Base-by-base conservation (phyloP, 2,113 vertebrate genomes). In the Stercorarius parasiticus region DNA sequence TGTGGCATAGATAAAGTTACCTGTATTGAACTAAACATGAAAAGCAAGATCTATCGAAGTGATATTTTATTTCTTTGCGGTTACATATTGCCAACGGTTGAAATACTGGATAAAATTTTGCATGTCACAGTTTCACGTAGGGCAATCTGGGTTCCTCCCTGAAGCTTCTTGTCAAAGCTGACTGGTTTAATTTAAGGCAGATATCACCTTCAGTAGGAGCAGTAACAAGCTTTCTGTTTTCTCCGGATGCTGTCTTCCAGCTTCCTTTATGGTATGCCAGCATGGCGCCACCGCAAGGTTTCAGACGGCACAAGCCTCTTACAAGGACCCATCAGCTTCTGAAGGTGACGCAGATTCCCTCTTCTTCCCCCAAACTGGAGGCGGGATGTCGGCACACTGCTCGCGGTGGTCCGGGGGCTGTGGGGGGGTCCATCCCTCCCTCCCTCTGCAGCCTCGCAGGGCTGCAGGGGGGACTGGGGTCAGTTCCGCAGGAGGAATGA, bases 261-360 rank as follows among this genome's bases (percentile, higher is more conserved):
- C 40, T 29, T 6, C 45, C 49, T 5, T 9, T 17, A 3, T 10
- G 11, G 38, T 10, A 3, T 5, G 45, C 5, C 29, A 0, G 42
- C 3, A 0, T 1, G 42, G 42, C 42, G 17, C 4, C 42, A 2
- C 13, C 2, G 45, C 30, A 12, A 23, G 30, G 9, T 1, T 23
- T 45, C 34, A 10, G 15, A 7, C 18, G 29, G 64, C 42, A 6
- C 32, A 6, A 40, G 61, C 38, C 26, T 17, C 27, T 13, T 8
- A 8, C 15, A 5, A 34, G 55, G 36, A 21, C 9, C 64, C 30
- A 0, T 7, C 14, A 23, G 0, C 70, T 32, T 40, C 15, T 58
- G 11, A 16, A 11, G 15, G 11, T 15, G n/a, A 19, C 15, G 10
- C 13, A 0, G 5, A 4, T 16, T 27, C 11, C 16, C 25, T 36